Base-by-base conservation (phyloP, 2,888 invertebrate genomes). In the Mantis religiosa region DNA sequence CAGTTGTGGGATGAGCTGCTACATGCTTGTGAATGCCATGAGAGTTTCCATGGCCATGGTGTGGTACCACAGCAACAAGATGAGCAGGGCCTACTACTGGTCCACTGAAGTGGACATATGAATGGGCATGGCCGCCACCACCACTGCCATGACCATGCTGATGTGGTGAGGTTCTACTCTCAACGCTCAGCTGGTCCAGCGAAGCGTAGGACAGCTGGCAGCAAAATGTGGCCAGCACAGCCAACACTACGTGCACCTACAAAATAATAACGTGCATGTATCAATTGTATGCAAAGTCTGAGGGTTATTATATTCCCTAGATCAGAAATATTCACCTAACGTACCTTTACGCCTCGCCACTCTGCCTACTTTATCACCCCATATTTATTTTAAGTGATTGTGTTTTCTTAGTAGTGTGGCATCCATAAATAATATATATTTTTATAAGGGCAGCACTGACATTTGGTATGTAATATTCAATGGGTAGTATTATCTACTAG, bases 31-130 rank as follows among this genome's bases (percentile, higher is more conserved):
- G 54, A 71, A 14, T 6, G 6, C 8, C 20, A 6, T 25, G 20
- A 71, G 54, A 20, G 54, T 71, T 20, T 71, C 54, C 20, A 20
- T 71, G 41, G 8, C 54, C 54, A 71, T 71, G 41, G 12, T 47
- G 41, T 8, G 27, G 4, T 8, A 0, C 47, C 25, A 85, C 85
- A 47, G 54, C 47, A n/a, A 85, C 47, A 8, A 54, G 85, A 47
- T 85, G 85, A 41, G 85, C 85, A 25, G 87, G 87, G 8, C 87
- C 89, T 25, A 81, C 87, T 12, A 87, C 89, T 47, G 89, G 89
- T 28, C 89, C 89, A 27, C 87, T 87, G 87, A 89, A 87, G 84
- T 87, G 87, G 25, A 41, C 83, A 82, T 81, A 82, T 20, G 87
- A 89, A 41, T 84, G 82, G 7, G 89, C 89, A 20, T 54, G 85